phyloP scores from a whole-genome alignment of 2,888 invertebrate genomes.

The Thereva nobilitata region DNA sequence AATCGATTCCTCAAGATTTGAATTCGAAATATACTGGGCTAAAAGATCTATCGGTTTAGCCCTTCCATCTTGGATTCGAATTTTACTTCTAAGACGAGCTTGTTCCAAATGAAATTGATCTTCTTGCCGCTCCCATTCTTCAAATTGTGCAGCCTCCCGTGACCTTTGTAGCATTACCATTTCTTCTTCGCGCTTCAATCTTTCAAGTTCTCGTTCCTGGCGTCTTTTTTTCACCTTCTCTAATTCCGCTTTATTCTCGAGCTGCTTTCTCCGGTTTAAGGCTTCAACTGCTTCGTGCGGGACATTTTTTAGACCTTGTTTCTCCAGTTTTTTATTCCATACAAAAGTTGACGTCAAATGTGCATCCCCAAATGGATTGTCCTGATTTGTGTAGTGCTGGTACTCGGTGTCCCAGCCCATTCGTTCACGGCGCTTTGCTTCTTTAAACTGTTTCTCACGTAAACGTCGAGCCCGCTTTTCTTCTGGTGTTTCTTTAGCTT shows the following conservation, averaged over 20 bases:
- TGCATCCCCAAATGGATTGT: slow-evolving; percentile 98
- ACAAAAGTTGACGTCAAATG: slow-evolving; percentile 93
- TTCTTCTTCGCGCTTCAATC: slow-evolving; percentile 80
- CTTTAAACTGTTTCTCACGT: slow-evolving; percentile 89
- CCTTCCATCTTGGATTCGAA: slow-evolving; percentile 93
- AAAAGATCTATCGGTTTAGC: slow-evolving; percentile 98
- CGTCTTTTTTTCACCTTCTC: slow-evolving; percentile 94
- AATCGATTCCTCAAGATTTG: slow-evolving; percentile 86
- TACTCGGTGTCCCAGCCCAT: slow-evolving; percentile 99
- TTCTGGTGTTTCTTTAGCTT: slow-evolving; percentile 92
- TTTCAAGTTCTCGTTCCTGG: slow-evolving; percentile 84
- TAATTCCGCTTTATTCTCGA: slow-evolving; percentile 88
- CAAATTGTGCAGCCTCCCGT: slow-evolving; percentile 87
- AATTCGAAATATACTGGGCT: slow-evolving; percentile 92
- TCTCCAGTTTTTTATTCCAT: slow-evolving; percentile 94
- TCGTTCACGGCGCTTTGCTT: slow-evolving; percentile 80
- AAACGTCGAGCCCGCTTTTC: slow-evolving; percentile 86
- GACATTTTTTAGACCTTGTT: slow-evolving; percentile 83
- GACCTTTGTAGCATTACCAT: slow-evolving; percentile 82
- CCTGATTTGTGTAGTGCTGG: slow-evolving; percentile 94
- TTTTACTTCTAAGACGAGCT: slow-evolving; percentile 88
- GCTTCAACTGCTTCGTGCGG: slow-evolving; percentile 80
- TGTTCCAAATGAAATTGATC: slow-evolving; percentile 98
- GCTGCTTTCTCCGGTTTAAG: slow-evolving; percentile 81
- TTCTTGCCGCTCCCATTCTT: slow-evolving; percentile 95